phyloP scores from a whole-genome alignment of 2,888 invertebrate genomes.

The Halictus quadricinctus region DNA sequence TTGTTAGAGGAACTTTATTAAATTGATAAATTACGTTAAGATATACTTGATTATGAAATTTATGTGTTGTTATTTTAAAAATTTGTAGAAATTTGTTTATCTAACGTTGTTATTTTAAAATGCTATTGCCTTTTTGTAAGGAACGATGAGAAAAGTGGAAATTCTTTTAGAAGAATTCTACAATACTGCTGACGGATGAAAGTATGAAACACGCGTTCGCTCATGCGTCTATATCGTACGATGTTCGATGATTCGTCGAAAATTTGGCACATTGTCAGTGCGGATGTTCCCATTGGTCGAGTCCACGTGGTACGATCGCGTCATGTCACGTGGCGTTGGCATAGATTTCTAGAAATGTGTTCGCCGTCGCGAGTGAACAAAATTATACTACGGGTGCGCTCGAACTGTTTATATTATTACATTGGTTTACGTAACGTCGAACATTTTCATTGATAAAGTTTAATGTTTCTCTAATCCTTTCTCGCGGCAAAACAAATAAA shows the following conservation, averaged over 20 bases:
- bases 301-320: slow-evolving; percentile 44
- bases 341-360: neutral
- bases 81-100: too few relatives aligned
- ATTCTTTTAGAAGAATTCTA: neutral
- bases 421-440: neutral
- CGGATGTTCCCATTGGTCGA: slow-evolving; percentile 48
- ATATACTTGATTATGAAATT: too few relatives aligned
- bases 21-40: too few relatives aligned
- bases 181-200: neutral
- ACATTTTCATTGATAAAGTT: neutral
- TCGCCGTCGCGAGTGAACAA: neutral
- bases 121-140: neutral
- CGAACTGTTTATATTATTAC: neutral
- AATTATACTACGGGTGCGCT: neutral
- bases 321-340: slow-evolving; percentile 13
- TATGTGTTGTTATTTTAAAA: too few relatives aligned
- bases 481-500: neutral
- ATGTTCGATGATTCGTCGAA: slow-evolving; percentile 47
- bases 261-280: slow-evolving; percentile 41
- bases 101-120: neutral
- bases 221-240: slow-evolving; percentile 28
- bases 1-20: too few relatives aligned
- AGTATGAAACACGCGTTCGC: neutral
- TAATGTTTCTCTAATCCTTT: neutral
- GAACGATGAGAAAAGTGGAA: neutral